Evolutionary conservation across 2,113 vertebrate genomes (phyloP).

Genomic region (Oenanthe melanoleuca): DNA sequence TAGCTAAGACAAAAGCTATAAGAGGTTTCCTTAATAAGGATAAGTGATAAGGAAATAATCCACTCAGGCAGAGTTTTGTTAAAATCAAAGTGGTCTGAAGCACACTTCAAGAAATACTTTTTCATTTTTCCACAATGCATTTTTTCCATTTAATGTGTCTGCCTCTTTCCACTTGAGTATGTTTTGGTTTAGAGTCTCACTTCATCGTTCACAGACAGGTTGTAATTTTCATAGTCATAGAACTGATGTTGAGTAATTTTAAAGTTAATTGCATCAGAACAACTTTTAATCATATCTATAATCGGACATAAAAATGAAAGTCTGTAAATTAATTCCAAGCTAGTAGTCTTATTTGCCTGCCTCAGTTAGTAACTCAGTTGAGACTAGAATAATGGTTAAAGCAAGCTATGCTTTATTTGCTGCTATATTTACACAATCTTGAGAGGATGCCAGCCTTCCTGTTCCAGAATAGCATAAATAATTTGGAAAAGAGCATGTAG

Average conservation of each 20-base stretch:
- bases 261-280: neutral
- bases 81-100: neutral
- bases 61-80: neutral
- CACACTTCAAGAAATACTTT: neutral
- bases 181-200: neutral
- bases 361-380: neutral
- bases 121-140: neutral
- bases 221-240: neutral
- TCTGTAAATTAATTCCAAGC: neutral
- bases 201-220: neutral
- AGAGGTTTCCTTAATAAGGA: neutral
- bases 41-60: neutral
- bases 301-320: neutral
- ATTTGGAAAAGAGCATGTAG: neutral
- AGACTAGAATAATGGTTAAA: neutral
- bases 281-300: neutral
- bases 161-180: neutral
- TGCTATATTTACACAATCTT: neutral
- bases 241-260: neutral
- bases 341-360: neutral
- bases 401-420: neutral
- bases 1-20: neutral
- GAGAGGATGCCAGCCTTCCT: neutral
- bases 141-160: neutral
- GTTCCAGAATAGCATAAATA: neutral